These are phyloP conservation scores for Lichenostomus cassidix DNA, from an alignment of 2,113 vertebrate genomes.

Conservation along the genomic window DNA sequence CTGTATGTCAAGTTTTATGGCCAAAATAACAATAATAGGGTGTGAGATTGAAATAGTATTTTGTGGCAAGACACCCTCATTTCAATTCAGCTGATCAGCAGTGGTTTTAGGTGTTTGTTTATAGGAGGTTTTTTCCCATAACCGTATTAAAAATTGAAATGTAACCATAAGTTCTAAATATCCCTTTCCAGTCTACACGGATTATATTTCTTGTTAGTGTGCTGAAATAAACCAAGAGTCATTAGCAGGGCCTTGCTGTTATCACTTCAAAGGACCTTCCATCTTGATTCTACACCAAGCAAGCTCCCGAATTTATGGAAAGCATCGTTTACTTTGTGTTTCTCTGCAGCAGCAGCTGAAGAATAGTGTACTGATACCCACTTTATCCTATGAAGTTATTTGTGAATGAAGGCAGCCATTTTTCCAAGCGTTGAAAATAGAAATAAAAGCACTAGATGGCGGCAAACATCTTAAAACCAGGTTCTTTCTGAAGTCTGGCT, in stretches of 20 bases:
- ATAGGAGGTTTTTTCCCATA: background rate
- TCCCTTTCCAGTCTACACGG: background rate
- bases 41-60: background rate
- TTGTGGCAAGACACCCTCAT: background rate
- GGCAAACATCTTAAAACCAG: slow-evolving; percentile 66
- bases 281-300: background rate
- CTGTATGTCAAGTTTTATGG: background rate
- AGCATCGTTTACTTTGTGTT: background rate
- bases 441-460: slow-evolving; percentile 72
- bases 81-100: background rate
- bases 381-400: background rate
- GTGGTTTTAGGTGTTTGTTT: background rate
- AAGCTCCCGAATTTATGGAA: background rate
- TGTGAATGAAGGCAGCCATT: rapidly evolving
- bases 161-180: background rate
- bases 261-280: background rate
- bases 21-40: background rate
- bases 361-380: background rate
- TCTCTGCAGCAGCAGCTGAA: background rate
- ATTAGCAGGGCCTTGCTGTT: background rate
- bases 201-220: background rate
- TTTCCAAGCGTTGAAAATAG: background rate
- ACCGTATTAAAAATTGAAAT: background rate
- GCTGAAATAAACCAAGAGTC: background rate
- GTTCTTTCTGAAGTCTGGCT: background rate